These are phyloP conservation scores for Microcebus tavaratra DNA, from an alignment of 2,113 vertebrate species.

Conservation along the genomic window DNA sequence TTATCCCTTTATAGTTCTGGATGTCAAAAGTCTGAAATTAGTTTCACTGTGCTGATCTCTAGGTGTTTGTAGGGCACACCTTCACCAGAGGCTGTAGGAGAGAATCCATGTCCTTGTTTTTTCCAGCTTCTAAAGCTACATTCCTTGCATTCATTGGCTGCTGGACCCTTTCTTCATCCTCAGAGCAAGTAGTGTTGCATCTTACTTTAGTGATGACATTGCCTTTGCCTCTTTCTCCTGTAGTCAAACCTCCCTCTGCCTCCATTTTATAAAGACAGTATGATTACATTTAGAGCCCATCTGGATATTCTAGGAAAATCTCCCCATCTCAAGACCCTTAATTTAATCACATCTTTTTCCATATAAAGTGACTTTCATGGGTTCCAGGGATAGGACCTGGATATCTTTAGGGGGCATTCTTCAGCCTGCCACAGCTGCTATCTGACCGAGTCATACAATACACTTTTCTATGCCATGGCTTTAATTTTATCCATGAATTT, in stretches of 20 bases:
- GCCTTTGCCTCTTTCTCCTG: too few relatives aligned
- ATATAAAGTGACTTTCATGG: background rate
- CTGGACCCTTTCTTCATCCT: background rate
- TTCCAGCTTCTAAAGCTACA: background rate
- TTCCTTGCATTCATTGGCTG: background rate
- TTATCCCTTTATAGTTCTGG: background rate
- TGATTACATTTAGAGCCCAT: background rate
- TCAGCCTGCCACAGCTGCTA: background rate
- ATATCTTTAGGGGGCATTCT: background rate
- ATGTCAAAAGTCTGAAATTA: background rate
- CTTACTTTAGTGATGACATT: background rate
- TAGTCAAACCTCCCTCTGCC: background rate
- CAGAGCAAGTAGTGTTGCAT: background rate
- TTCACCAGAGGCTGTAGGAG: background rate
- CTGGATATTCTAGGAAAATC: background rate
- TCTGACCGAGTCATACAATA: background rate
- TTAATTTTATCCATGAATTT: background rate
- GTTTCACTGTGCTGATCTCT: background rate
- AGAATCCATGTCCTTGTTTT: background rate
- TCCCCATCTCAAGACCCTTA: background rate
- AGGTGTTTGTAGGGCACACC: background rate
- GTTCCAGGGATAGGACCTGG: background rate
- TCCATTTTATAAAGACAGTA: background rate
- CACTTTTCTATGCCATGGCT: background rate
- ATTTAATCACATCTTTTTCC: background rate